Conservation (phyloP, 2,888 invertebrate species). For the Macrosiphum euphorbiae region DNA sequence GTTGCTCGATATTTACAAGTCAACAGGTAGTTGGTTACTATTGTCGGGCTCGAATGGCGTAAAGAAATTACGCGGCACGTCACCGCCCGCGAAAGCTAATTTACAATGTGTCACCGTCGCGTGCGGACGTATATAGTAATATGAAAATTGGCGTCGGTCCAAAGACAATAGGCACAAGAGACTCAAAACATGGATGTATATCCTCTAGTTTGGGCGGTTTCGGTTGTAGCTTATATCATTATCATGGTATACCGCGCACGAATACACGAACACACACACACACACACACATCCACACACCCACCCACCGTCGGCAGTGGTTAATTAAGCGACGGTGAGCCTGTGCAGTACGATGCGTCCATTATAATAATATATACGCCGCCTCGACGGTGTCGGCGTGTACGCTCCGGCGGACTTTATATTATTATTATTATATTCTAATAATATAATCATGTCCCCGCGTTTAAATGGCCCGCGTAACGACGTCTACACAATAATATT, state of each 20-base stretch:
- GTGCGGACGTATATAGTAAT: background rate
- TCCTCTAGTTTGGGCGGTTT: background rate
- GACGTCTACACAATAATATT: background rate
- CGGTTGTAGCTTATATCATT: background rate
- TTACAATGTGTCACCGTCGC: background rate
- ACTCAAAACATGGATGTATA: background rate
- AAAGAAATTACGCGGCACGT: slow-evolving; percentile 14
- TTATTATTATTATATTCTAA: background rate
- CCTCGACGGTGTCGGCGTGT: background rate
- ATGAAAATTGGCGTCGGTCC: slow-evolving; percentile 2
- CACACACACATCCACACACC: background rate
- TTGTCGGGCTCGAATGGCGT: background rate
- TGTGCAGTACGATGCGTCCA: background rate
- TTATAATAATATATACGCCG: background rate
- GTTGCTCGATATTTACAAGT: background rate
- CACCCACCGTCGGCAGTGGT: background rate
- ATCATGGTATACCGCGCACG: background rate
- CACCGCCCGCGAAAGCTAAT: slow-evolving; percentile 12
- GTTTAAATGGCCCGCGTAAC: background rate
- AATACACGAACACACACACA: too few species aligned
- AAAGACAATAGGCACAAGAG: background rate
- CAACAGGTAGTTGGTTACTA: background rate
- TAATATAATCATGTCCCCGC: background rate
- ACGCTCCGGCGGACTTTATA: background rate
- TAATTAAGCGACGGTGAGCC: background rate